Evolutionary conservation across 2,113 vertebrate species (phyloP).

Genomic region (Symphodus melops): DNA sequence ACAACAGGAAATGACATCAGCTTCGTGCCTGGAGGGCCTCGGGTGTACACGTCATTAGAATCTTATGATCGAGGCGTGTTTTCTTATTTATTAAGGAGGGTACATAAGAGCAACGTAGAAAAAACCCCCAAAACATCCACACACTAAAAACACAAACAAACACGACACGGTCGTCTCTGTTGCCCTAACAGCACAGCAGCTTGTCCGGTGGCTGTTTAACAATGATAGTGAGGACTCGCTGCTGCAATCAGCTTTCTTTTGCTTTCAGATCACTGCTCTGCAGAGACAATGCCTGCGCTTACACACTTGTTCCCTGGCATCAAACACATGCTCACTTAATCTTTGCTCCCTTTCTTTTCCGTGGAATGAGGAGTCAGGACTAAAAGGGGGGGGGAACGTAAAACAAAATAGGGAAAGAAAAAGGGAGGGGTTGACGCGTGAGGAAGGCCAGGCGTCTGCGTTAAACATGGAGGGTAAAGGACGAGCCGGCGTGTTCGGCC

Average conservation of each 20-base stretch:
- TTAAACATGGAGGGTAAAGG: constrained; percentile 10
- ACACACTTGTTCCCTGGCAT: constrained; percentile 38
- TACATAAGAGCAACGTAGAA: too few species aligned
- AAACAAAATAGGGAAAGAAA: constrained; percentile 14
- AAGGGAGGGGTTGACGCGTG: constrained; percentile 26
- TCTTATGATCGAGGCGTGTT: not conserved
- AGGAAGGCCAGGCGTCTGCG: constrained; percentile 38
- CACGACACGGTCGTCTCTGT: constrained; percentile 7
- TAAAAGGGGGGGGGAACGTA: too few species aligned
- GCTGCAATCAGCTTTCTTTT: constrained; percentile 54
- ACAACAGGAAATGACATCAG: constrained; percentile 73
- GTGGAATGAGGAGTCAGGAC: constrained; percentile 9
- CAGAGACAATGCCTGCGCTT: constrained; percentile 59
- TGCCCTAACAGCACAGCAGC: constrained; percentile 27
- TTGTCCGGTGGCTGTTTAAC: constrained; percentile 36
- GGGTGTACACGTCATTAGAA: constrained; percentile 23
- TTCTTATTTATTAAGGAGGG: constrained; percentile 7
- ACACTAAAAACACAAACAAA: constrained; percentile 2
- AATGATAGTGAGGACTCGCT: constrained; percentile 51
- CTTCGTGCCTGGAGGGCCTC: constrained; percentile 31
- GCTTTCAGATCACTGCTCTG: constrained; percentile 29
- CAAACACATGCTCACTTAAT: constrained; percentile 41
- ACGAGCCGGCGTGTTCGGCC: constrained; percentile 23
- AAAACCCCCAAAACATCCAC: too few species aligned
- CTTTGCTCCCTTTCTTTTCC: constrained; percentile 31